Percentiles rank a stretch among this genome's conserved stretches.
Evolutionary conservation across 2,797 vertebrate species (phyloP).

Genomic region (Apodemus agrarius): DNA sequence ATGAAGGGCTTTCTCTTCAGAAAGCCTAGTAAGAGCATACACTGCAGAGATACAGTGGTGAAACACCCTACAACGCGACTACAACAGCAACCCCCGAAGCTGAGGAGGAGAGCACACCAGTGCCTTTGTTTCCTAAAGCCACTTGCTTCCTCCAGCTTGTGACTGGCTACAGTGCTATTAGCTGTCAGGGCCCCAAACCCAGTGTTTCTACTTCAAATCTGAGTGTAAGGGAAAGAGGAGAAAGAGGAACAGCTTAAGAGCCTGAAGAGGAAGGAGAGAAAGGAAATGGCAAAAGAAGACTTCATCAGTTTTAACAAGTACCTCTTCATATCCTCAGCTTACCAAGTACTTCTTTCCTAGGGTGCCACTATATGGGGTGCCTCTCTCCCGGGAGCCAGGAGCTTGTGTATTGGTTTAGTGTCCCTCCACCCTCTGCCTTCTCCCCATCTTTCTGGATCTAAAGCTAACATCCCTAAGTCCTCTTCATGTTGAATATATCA

Average conservation of each 20-base stretch:
- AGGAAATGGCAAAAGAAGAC: background rate
- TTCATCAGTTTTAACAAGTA: background rate
- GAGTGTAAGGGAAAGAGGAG: background rate
- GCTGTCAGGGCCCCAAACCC: conserved; percentile 26
- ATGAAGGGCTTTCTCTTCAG: conserved; percentile 47
- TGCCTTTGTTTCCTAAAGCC: background rate
- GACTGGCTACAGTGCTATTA: background rate
- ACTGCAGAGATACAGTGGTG: background rate
- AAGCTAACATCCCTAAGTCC: background rate
- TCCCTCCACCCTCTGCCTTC: background rate
- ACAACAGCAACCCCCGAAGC: background rate
- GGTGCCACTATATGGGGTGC: background rate
- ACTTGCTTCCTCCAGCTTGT: conserved; percentile 23
- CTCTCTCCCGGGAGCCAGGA: background rate
- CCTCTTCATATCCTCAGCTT: background rate
- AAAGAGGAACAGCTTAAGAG: conserved; percentile 11
- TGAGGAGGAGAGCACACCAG: background rate
- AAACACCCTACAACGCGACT: background rate
- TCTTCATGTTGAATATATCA: background rate
- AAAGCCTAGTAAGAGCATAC: background rate
- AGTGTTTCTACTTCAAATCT: conserved; percentile 37
- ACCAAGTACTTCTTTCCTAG: background rate
- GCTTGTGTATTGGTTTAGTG: background rate
- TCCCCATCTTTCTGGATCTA: background rate
- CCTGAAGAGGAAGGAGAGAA: background rate